Conservation (phyloP, 2,888 invertebrate species). For the Drosophila setosimentum region DNA sequence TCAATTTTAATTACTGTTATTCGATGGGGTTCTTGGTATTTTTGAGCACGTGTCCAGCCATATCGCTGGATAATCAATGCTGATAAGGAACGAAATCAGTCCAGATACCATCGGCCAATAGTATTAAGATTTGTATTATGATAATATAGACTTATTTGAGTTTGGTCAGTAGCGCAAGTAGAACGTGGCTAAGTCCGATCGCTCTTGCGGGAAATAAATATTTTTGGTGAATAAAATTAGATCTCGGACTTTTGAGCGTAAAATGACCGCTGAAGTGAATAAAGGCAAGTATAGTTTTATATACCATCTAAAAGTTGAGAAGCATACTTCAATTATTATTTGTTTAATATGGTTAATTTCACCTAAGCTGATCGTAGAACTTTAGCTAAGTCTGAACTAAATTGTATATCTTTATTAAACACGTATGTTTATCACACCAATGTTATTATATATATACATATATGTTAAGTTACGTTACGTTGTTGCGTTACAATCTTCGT, state of each 20-base stretch:
- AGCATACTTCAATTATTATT: not conserved
- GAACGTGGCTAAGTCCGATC: constrained; percentile 23
- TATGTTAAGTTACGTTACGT: no score
- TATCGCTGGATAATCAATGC: constrained; percentile 53
- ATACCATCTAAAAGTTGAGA: not conserved
- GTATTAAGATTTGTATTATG: not conserved
- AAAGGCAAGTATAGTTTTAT: constrained; percentile 24
- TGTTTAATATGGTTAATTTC: not conserved
- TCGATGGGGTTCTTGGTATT: not conserved
- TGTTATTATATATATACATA: not conserved
- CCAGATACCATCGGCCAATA: constrained; percentile 32
- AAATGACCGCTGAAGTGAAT: constrained; percentile 36
- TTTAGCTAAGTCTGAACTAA: not conserved
- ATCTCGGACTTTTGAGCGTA: not conserved
- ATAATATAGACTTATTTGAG: constrained; percentile 23
- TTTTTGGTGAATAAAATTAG: not conserved
- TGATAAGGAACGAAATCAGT: constrained; percentile 50
- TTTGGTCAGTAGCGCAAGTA: constrained; percentile 8
- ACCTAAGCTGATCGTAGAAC: not conserved
- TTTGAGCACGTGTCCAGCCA: constrained; percentile 19
- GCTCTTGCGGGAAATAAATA: not conserved
- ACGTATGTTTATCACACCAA: not conserved
- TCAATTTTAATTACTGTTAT: not conserved
- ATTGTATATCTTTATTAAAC: not conserved
- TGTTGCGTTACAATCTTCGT: not conserved